phyloP scores from a whole-genome alignment of 2,888 invertebrate genomes.

The Acleris emargana region DNA sequence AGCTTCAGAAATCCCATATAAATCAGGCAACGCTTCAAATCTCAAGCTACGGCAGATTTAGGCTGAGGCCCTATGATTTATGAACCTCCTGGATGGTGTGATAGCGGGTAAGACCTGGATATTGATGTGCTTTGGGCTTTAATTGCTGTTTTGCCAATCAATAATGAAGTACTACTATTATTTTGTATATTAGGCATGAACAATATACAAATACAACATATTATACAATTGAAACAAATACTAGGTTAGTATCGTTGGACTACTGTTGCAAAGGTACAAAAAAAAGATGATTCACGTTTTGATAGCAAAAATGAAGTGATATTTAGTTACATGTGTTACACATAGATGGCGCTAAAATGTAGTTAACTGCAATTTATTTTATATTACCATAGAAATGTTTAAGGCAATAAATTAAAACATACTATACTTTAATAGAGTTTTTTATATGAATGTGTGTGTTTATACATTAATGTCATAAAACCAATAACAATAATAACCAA shows the following conservation, averaged over 20 bases:
- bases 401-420: no score
- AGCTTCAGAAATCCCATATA: neutral
- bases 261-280: no score
- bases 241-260: no score
- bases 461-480: neutral
- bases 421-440: no score
- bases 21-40: neutral
- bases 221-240: no score
- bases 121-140: neutral
- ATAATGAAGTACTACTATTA: no score
- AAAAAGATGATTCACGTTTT: neutral
- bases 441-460: neutral
- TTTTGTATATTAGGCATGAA: no score
- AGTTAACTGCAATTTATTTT: neutral
- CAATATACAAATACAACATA: no score
- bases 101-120: neutral
- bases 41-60: conserved; percentile 3
- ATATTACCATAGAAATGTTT: neutral
- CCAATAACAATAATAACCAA: conserved; percentile 4
- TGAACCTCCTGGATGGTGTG: neutral
- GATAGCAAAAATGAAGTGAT: neutral
- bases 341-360: neutral
- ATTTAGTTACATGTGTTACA: neutral
- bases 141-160: neutral
- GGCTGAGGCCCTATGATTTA: neutral